Base-by-base conservation (phyloP, 2,797 vertebrate species). In the Onychomys torridus region DNA sequence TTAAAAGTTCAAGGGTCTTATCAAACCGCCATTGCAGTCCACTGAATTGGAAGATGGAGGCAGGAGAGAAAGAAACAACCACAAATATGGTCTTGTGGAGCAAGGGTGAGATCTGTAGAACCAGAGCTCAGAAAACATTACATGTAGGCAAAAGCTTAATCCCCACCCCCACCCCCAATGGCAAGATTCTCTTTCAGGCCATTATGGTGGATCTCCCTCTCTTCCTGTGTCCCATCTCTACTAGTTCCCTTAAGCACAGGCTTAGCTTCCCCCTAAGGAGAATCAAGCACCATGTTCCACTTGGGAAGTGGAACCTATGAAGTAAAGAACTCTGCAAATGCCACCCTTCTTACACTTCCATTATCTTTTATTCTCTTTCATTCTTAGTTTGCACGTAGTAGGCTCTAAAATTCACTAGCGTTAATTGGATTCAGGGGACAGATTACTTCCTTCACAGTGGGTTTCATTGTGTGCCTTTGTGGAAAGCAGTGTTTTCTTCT, bases 381-480 rank as follows among this genome's bases (percentile, higher is more conserved):
- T 52, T 46, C 90, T 93, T 52, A 71, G 23, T 94, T 93, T 83
- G 71, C 84, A 59, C 90, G 7, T 71, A 96, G 95, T 97, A 95
- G 88, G 90, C 78, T 73, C 63, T 96, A 92, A 89, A 93, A 37
- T 76, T 46, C 81, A 19, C 55, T 25, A 25, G 37, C 63, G 40
- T 63, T 69, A 93, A 93, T 94, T 90, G 27, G 96, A 81, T 83
- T 83, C 93, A 89, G 85, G 79, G 49, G 61, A 90, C 37, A 73
- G 77, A 89, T 89, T 94, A 25, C 94, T 93, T 77, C 71, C 71
- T 92, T 81, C 19, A 16, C 81, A 43, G 29, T 83, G 76, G 59
- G 86, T 92, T 96, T 96, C 40, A 40, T 73, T 92, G 77, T 91
- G 61, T 61, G 95, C 76, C n/a, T 75, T 86, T 61, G 90, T 76